phyloP scores from a whole-genome alignment of 2,797 vertebrate genomes.

The Glossophaga mutica region DNA sequence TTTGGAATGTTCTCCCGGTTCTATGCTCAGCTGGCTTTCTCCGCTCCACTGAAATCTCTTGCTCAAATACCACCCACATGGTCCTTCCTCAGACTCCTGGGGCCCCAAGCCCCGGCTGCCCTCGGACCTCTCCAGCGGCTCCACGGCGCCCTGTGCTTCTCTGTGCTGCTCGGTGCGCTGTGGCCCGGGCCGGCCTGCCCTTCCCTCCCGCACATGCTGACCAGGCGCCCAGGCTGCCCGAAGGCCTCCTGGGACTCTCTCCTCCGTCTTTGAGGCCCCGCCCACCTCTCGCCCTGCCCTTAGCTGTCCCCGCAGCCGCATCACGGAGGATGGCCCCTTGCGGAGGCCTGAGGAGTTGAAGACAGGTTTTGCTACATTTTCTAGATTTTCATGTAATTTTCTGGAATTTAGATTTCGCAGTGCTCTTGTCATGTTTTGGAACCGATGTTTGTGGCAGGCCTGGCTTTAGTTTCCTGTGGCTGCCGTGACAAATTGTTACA shows the following conservation, averaged over 20 bases:
- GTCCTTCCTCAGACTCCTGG: not conserved
- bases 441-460: not conserved
- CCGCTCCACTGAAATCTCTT: not conserved
- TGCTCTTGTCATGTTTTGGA: not conserved
- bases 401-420: not conserved
- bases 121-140: not conserved
- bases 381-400: not conserved
- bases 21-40: not conserved
- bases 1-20: fast-evolving
- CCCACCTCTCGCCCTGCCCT: not conserved
- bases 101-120: no score
- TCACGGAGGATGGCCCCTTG: not conserved
- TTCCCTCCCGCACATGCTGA: not conserved
- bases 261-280: not conserved
- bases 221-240: not conserved
- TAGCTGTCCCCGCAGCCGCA: not conserved
- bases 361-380: not conserved
- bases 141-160: not conserved
- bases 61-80: not conserved
- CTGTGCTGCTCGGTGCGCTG: not conserved
- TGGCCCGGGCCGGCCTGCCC: not conserved
- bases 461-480: no score
- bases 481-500: no score
- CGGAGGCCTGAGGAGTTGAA: not conserved
- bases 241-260: not conserved